Evolutionary conservation across 2,888 invertebrate species (phyloP), one percentile per base, ranked within the genome.

Genomic region (Heliconius ismenius): DNA sequence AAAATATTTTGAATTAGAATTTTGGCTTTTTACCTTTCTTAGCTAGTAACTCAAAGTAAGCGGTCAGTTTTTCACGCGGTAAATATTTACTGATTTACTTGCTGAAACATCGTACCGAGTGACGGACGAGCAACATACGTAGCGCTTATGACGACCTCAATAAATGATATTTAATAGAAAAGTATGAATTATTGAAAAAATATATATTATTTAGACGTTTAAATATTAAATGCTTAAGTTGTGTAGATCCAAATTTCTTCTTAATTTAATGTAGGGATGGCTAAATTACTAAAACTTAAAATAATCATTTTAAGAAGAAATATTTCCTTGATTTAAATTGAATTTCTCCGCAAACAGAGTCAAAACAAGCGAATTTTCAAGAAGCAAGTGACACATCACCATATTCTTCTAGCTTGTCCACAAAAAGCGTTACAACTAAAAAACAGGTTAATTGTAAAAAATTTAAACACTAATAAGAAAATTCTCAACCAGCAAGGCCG

Each of bases 31-130:
- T 39, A 67, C 24, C 39, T 39, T 43, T 3, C 11, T 32, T 10
- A 39, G 39, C 11, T 3, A 10, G 10, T 60, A 24, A 72, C 2
- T 36, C 24, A 39, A 60, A 60, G 7, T 58, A 60, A 75, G 76
- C 79, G 81, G 81, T 79, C 21, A 69, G 54, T 69, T 69, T 54
- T 54, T 79, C 84, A 85, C 80, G 77, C 83, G 85, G 84, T 87
- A 88, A 89, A 89, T 87, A 88, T 89, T 89, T 88, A 86, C 80
- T 74, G 77, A 76, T 84, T 83, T 84, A 83, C 81, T 83, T 84
- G 83, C 81, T 82, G 81, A 82, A 86, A 84, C 84, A 83, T 84
- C 82, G 80, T 80, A 80, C 79, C 68, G 76, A 60, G 79, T 81
- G 88, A 88, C 77, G 82, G 87, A 87, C 81, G 81, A 82, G 81